These are phyloP conservation scores for Venustaconcha ellipsiformis DNA, from an alignment of 1,140 invertebrate species.

Conservation along the genomic window DNA sequence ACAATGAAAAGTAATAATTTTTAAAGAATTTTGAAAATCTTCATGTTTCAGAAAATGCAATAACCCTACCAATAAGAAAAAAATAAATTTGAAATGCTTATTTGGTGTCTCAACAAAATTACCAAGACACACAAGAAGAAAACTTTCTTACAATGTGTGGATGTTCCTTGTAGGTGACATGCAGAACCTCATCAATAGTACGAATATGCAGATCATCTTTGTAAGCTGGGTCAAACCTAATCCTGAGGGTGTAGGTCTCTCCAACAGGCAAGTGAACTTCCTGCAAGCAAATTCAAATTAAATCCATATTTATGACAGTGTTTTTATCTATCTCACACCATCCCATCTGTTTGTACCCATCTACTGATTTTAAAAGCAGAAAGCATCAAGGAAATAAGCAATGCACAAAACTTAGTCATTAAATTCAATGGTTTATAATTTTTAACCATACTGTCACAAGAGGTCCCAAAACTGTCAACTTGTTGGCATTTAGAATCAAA, in stretches of 20 bases:
- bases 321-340: not conserved
- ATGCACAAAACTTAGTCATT: not conserved
- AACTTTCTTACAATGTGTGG: conserved; percentile 63
- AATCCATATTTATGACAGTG: not conserved
- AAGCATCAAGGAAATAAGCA: not conserved
- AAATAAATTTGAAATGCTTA: not conserved
- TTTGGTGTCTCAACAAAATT: not conserved
- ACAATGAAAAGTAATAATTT: not conserved
- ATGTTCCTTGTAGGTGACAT: conserved; percentile 66
- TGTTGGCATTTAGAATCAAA: no score
- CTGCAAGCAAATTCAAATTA: conserved; percentile 36
- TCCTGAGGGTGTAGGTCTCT: conserved; percentile 50
- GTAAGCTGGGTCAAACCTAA: conserved; percentile 67
- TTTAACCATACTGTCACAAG: no score
- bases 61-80: not conserved
- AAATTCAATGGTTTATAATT: no score
- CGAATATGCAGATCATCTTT: conserved; percentile 66
- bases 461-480: no score
- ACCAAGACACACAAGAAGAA: not conserved
- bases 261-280: conserved; percentile 54
- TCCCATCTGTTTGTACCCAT: not conserved
- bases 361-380: not conserved
- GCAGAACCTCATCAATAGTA: conserved; percentile 62
- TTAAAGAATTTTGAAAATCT: no score
- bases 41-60: not conserved